Evolutionary conservation across 2,888 invertebrate genomes (phyloP), one percentile per base, ranked within the genome.

Genomic region (Bellardia bayeri): DNA sequence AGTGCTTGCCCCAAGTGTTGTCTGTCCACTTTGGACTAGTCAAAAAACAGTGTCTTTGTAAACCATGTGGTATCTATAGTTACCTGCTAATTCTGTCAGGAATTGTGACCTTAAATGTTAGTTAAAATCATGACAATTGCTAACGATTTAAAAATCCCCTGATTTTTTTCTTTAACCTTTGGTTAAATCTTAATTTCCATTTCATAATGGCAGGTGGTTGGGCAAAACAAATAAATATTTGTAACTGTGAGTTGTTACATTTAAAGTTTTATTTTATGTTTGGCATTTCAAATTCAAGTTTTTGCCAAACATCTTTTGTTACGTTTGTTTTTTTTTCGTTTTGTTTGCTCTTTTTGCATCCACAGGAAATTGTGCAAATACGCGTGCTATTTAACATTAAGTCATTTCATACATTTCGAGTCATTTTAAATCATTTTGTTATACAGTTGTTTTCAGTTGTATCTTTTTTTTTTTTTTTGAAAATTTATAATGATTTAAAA

Each of bases 331-430:
- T 16, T 14, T 54, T 33, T 45, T 69, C 42, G 7, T 54, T 56
- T 45, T 74, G n/a, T 63, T 11, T 6, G 6, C 1, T 1, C 5
- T 80, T 71, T 75, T 66, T 74, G 45, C 63, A 79, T 54, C 51
- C 40, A 66, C 76, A 82, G 82, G 82, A 82, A 82, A 78, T 86
- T 83, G 80, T 81, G 76, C 64, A 83, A 83, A 83, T 58, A 58
- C 51, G 83, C 83, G 80, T 87, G 86, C 69, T 66, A 64, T 56
- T 76, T 30, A 64, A 56, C 82, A 80, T 82, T 83, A 79, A 86
- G 69, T 87, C 80, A 45, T 42, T 42, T 42, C 42, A 6, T 42
- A 2, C 9, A 42, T 42, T 42, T 42, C 42, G 6, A 42, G 42
- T 42, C 42, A 76, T 75, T 71, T 56, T 7, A 40, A 56, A 45